These are phyloP conservation scores for Papilio dardanus DNA, from an alignment of 1,140 invertebrate genomes.

Conservation along the genomic window DNA sequence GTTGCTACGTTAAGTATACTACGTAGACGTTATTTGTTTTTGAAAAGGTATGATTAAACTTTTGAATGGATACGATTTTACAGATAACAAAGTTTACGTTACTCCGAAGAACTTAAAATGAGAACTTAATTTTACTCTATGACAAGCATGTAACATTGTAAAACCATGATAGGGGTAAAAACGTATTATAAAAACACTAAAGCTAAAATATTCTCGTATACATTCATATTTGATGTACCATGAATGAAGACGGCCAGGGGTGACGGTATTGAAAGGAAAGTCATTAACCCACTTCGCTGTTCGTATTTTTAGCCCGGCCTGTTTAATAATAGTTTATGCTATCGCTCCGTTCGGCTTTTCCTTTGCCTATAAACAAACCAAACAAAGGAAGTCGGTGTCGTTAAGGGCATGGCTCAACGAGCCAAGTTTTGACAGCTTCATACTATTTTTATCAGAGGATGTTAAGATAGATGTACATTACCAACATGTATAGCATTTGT, in stretches of 20 bases:
- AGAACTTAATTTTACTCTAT: too few species aligned
- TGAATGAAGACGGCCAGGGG: slow-evolving; percentile 47
- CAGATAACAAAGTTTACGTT: too few species aligned
- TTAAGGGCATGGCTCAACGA: slow-evolving; percentile 20
- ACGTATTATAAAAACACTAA: neutral
- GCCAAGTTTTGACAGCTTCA: slow-evolving; percentile 34
- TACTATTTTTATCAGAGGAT: slow-evolving; percentile 28
- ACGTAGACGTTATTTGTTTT: neutral
- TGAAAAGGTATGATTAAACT: neutral
- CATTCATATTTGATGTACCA: slow-evolving; percentile 20
- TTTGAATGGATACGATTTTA: neutral
- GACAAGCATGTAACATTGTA: too few species aligned
- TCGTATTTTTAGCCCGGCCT: slow-evolving; percentile 54
- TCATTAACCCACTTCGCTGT: slow-evolving; percentile 59
- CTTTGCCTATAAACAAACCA: slow-evolving; percentile 43
- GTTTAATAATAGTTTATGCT: slow-evolving; percentile 50
- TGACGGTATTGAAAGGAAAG: slow-evolving; percentile 54
- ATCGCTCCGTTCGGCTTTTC: slow-evolving; percentile 52
- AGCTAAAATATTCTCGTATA: slow-evolving; percentile 10
- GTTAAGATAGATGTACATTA: slow-evolving; percentile 8
- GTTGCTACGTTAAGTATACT: slow-evolving; percentile 46
- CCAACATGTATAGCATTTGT: neutral
- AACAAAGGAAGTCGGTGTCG: slow-evolving; percentile 37
- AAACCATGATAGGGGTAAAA: neutral
- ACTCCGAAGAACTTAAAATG: too few species aligned